Conservation (phyloP, 2,888 invertebrate genomes). For the Agrypnus murinus region DNA sequence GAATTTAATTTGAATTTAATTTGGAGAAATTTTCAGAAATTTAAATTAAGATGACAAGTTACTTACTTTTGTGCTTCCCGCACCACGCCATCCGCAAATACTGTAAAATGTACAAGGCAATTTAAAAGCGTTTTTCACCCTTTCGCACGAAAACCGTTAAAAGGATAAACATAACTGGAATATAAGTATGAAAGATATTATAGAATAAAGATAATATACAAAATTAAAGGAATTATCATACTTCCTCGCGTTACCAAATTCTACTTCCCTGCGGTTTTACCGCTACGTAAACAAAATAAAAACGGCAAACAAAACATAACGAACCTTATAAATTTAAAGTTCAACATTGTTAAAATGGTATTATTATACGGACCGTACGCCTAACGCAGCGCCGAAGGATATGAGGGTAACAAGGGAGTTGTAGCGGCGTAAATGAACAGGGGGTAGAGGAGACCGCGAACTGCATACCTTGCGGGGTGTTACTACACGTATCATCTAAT, state of each 20-base stretch:
- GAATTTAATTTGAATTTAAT: conserved; percentile 2
- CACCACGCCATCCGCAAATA: neutral
- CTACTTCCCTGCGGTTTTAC: conserved; percentile 33
- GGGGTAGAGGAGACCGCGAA: conserved; percentile 37
- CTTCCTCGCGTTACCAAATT: conserved; percentile 24
- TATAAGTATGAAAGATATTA: conserved; percentile 18
- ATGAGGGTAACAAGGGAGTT: conserved; percentile 38
- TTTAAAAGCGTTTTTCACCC: conserved; percentile 22
- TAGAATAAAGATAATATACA: conserved; percentile 35
- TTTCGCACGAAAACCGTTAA: conserved; percentile 18
- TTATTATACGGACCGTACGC: conserved; percentile 51
- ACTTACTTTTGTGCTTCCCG: neutral
- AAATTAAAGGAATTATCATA: conserved; percentile 42
- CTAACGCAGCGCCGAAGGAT: conserved; percentile 42
- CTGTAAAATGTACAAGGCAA: conserved; percentile 11
- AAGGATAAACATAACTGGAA: conserved; percentile 19
- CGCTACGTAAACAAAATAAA: conserved; percentile 46
- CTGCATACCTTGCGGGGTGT: conserved; percentile 45
- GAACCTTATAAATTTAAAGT: conserved; percentile 54
- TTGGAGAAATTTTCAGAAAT: neutral
- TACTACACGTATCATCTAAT: conserved; percentile 44
- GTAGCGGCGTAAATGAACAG: conserved; percentile 37
- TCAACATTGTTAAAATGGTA: conserved; percentile 53
- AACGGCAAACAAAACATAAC: conserved; percentile 50
- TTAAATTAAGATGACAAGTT: neutral